A percentile compares a stretch with the other conserved stretches of the same genome.
Conservation (phyloP, 2,888 invertebrate species). For the Celastrina argiolus region DNA sequence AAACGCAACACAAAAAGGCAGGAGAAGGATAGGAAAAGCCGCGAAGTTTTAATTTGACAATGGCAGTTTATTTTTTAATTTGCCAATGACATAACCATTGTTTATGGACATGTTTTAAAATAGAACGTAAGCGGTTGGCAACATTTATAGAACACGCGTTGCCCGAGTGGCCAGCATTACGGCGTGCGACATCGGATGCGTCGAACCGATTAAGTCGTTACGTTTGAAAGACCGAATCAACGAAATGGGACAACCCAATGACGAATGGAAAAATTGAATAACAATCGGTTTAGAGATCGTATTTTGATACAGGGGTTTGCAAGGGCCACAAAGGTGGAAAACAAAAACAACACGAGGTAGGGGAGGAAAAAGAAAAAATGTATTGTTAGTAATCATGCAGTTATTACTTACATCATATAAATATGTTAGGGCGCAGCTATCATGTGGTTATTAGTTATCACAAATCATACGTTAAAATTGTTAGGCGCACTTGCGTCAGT, state of each 20-base stretch:
- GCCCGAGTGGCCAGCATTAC: constrained; percentile 46
- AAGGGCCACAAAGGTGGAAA: constrained; percentile 32
- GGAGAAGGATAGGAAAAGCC: constrained; percentile 26
- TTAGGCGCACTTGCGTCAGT: too few relatives aligned
- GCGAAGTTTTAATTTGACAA: neutral
- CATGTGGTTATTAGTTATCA: neutral
- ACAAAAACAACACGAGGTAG: constrained; percentile 46
- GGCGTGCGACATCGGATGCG: constrained; percentile 45
- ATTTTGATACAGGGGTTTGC: neutral
- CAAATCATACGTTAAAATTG: too few relatives aligned
- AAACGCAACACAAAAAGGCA: constrained; percentile 50
- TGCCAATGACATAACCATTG: neutral
- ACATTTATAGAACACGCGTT: constrained; percentile 53
- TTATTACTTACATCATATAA: constrained; percentile 21
- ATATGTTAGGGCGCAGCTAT: neutral
- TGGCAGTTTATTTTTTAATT: neutral
- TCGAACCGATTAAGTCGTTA: constrained; percentile 57
- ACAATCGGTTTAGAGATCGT: constrained; percentile 43
- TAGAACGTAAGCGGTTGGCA: constrained; percentile 28
- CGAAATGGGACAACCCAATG: constrained; percentile 13
- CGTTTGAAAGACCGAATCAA: constrained; percentile 39
- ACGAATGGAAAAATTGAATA: constrained; percentile 44
- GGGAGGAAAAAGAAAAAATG: constrained; percentile 42
- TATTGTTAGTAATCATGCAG: constrained; percentile 50
- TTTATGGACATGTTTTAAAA: constrained; percentile 3